Evolutionary conservation across 2,797 vertebrate species (phyloP).

Genomic region (Loriculus beryllinus): DNA sequence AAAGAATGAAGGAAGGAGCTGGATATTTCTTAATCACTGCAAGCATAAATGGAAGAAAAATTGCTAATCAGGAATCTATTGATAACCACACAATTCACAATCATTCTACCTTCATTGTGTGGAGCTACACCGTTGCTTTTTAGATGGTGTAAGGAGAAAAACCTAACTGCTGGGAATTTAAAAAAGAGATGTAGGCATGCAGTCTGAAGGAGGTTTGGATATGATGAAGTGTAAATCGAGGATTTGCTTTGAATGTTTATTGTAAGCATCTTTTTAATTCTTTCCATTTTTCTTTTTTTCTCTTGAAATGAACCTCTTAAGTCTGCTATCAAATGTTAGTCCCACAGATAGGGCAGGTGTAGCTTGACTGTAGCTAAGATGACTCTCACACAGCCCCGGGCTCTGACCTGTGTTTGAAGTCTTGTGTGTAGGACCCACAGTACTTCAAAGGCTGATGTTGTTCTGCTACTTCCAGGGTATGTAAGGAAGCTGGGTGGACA

Average conservation of each 20-base stretch:
- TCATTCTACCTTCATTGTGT: not conserved
- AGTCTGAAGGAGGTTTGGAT: not conserved
- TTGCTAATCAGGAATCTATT: conserved; percentile 16
- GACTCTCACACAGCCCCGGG: fast-evolving
- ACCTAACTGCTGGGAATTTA: not conserved
- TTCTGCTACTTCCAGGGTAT: not conserved
- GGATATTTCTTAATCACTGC: not conserved
- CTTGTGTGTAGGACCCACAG: not conserved
- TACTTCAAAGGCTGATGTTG: not conserved
- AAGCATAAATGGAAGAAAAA: not conserved
- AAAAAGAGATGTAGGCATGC: not conserved
- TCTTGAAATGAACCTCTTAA: not conserved
- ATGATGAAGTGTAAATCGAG: not conserved
- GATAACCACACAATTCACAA: conserved; percentile 7
- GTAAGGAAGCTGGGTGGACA: not conserved
- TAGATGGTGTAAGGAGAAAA: not conserved
- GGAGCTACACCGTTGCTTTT: not conserved
- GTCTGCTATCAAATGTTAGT: not conserved
- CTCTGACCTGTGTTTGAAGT: not conserved
- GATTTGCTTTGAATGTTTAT: not conserved
- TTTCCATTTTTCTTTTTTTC: not conserved
- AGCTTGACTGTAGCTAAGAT: not conserved
- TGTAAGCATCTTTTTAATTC: not conserved
- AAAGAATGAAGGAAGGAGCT: not conserved
- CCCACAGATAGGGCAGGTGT: not conserved